Evolutionary conservation across 2,888 invertebrate genomes (phyloP).

Genomic region (Esperia sulphurella): DNA sequence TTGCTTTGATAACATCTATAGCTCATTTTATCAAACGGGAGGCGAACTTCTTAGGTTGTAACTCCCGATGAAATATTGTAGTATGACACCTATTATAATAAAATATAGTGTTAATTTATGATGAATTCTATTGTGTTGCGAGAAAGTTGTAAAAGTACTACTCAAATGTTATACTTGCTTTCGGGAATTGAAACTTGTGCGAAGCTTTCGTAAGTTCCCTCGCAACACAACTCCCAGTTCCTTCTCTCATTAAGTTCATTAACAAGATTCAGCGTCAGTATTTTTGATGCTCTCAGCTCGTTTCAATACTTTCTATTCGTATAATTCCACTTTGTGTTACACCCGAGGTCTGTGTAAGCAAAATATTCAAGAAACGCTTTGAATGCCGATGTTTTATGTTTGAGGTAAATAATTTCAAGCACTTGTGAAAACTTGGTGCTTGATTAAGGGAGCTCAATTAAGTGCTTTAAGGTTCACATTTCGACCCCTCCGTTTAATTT

Average conservation of each 20-base stretch:
- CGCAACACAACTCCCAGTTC: constrained; percentile 53
- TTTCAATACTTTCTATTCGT: constrained; percentile 68
- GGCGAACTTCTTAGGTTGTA: too few species aligned
- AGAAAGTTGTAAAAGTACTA: constrained; percentile 37
- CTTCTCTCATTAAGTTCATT: constrained; percentile 73
- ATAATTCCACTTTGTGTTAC: constrained; percentile 59
- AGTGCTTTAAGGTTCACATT: constrained; percentile 63
- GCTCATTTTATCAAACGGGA: too few species aligned
- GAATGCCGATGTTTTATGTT: constrained; percentile 72
- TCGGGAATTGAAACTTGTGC: constrained; percentile 57
- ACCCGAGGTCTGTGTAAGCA: constrained; percentile 60
- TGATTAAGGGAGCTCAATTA: constrained; percentile 74
- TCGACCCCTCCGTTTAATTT: constrained; percentile 58
- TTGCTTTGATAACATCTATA: too few species aligned
- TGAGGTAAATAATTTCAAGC: constrained; percentile 72
- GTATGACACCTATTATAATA: too few species aligned
- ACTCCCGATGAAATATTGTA: too few species aligned
- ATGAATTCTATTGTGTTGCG: constrained; percentile 49
- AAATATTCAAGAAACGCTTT: constrained; percentile 69
- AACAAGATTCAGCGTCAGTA: constrained; percentile 66
- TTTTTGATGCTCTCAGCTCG: constrained; percentile 63
- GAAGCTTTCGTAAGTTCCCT: constrained; percentile 52
- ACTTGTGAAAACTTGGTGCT: constrained; percentile 71
- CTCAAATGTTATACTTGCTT: constrained; percentile 47
- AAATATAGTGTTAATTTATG: constrained; percentile 36